phyloP scores from a whole-genome alignment of 2,888 invertebrate genomes.

The Volucella bombylans region DNA sequence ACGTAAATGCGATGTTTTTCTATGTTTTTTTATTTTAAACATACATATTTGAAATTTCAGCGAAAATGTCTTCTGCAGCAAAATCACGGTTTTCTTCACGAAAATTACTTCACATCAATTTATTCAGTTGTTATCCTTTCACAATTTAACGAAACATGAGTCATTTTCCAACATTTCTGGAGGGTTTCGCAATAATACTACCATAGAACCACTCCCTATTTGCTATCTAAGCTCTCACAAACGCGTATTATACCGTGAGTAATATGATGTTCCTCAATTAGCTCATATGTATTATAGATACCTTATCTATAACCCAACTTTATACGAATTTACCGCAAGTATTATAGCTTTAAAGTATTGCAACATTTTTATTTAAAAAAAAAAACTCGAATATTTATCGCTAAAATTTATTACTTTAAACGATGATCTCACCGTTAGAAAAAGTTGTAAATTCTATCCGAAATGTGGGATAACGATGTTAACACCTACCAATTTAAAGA shows the following conservation, averaged over 20 bases:
- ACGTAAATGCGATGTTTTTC: slow-evolving; percentile 19
- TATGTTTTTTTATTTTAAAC: background rate
- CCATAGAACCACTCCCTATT: slow-evolving; percentile 63
- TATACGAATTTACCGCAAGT: slow-evolving; percentile 21
- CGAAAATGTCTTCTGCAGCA: too few species aligned
- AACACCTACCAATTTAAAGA: slow-evolving; percentile 88
- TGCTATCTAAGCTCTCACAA: slow-evolving; percentile 27
- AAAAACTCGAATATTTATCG: background rate
- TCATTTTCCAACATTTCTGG: slow-evolving; percentile 14
- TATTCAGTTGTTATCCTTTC: background rate
- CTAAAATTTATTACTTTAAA: slow-evolving; percentile 8
- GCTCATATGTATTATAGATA: slow-evolving; percentile 50
- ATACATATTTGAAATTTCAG: too few species aligned
- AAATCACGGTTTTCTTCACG: slow-evolving; percentile 33
- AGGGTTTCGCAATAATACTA: slow-evolving; percentile 35
- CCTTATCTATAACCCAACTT: slow-evolving; percentile 54
- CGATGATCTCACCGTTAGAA: slow-evolving; percentile 20
- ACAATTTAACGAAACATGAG: background rate
- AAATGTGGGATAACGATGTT: slow-evolving; percentile 78
- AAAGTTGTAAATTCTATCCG: slow-evolving; percentile 2
- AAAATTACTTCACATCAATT: background rate
- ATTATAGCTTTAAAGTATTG: slow-evolving; percentile 22
- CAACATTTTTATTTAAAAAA: slow-evolving; percentile 18
- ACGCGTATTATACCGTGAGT: slow-evolving; percentile 37
- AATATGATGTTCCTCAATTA: slow-evolving; percentile 42